phyloP scores from a whole-genome alignment of 2,113 vertebrate species.

The Nycticryphes semicollaris region DNA sequence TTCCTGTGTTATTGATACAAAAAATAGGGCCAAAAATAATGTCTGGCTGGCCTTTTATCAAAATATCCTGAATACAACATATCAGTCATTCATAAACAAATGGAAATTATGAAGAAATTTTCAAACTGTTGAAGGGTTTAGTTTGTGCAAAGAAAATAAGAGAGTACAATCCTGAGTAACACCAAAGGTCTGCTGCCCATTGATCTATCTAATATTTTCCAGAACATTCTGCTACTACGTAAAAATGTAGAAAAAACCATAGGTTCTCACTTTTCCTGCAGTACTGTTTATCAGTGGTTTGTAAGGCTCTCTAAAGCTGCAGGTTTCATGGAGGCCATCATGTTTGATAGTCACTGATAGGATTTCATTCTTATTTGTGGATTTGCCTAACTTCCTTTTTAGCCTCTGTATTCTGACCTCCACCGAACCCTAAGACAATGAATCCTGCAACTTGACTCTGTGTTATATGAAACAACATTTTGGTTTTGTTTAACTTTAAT shows the following conservation, averaged over 20 bases:
- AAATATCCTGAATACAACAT: not conserved
- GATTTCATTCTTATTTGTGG: not conserved
- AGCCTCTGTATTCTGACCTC: not conserved
- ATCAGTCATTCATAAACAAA: not conserved
- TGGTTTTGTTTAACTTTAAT: not conserved
- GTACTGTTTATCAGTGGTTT: not conserved
- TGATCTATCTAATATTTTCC: not conserved
- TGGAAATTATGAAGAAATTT: not conserved
- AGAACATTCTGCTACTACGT: not conserved
- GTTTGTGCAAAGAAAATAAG: not conserved
- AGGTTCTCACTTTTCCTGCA: not conserved
- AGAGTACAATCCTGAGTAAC: not conserved
- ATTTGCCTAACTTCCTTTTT: not conserved
- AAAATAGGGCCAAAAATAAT: not conserved
- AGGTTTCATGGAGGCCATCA: not conserved
- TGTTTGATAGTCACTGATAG: not conserved
- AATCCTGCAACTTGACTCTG: not conserved
- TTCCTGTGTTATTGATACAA: not conserved
- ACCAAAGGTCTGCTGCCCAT: not conserved
- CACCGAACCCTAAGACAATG: not conserved
- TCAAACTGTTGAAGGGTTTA: not conserved
- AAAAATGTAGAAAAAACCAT: not conserved
- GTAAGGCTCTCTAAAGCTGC: not conserved
- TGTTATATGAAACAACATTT: not conserved
- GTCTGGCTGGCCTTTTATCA: not conserved